Base-by-base conservation (phyloP, 1,140 invertebrate species). In the Elysia chlorotica region DNA sequence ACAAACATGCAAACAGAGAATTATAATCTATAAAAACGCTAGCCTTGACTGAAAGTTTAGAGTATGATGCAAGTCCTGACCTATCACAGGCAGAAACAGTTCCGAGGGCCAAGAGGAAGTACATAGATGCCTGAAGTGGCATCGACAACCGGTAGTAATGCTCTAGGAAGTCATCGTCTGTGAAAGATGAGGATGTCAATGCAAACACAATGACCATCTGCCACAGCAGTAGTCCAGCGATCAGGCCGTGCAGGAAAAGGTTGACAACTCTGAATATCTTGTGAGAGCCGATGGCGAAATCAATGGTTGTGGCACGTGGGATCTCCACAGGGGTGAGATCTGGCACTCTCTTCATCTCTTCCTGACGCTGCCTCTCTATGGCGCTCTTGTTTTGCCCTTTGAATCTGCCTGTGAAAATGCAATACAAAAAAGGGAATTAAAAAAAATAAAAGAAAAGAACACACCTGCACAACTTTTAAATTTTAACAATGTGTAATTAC, bases 231-330 rank as follows among this genome's bases (percentile, higher is more conserved):
- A 85, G 75, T 10, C 84, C 84, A 21, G 82, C 84, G 23, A 79
- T 77, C 2, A 85, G 67, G 33, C 84, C 84, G 75, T 85, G 84
- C n/a, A 81, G 68, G 72, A 84, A 85, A 38, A 85, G 69, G 48
- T 74, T 79, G 25, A 84, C 71, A n/a, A 78, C 83, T 31, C 75
- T 69, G 54, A 84, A 76, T 21, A 81, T 74, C 65, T 63, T 77
- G 57, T 85, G 82, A 10, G 79, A 79, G 23, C 61, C 65, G 6
- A 85, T 61, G 2, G 81, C 84, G 77, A 85, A 82, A 70, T 82
- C 80, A 33, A 85, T 80, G 2, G 84, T 83, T 0, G 82, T 82
- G 25, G 71, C 71, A 38, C 69, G 74, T 17, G 78, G 73, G 36
- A 73, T 69, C 37, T 77, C 76, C 10, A 61, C 54, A 33, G 75